These are phyloP conservation scores for Eutolmus rufibarbis DNA, from an alignment of 2,888 invertebrate genomes.

Conservation along the genomic window DNA sequence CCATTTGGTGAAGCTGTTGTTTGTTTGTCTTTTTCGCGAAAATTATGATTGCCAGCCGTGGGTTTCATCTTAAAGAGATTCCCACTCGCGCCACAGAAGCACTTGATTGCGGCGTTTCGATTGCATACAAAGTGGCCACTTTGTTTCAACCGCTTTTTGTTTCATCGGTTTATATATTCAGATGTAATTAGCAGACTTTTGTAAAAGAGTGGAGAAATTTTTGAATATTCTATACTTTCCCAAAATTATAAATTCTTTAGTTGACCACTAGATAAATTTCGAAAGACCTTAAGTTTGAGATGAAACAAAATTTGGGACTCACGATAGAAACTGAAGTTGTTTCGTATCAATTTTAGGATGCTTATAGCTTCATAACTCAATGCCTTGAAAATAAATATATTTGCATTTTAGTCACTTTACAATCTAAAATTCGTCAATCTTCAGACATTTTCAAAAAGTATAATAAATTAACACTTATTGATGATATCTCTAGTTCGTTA, in stretches of 20 bases:
- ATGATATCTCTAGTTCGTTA: no score
- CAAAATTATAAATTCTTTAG: background rate
- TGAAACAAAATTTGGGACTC: background rate
- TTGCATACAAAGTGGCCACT: background rate
- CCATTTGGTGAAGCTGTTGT: background rate
- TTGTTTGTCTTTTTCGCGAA: background rate
- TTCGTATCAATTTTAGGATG: no score
- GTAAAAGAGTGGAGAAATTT: background rate
- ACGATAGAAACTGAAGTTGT: no score
- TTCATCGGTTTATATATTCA: background rate
- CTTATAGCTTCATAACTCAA: no score
- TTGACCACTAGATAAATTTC: background rate
- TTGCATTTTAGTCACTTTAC: no score
- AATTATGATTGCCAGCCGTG: background rate
- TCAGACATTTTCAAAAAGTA: no score
- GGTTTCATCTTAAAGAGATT: background rate
- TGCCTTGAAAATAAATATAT: no score
- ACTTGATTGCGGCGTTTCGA: background rate
- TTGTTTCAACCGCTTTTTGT: background rate
- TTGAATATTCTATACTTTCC: background rate
- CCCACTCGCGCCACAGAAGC: background rate
- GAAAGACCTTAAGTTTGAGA: background rate
- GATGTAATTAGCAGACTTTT: background rate
- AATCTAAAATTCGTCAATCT: no score
- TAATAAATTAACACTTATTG: no score